Conservation (phyloP, 2,888 invertebrate genomes). For the Acrobasis suavella region DNA sequence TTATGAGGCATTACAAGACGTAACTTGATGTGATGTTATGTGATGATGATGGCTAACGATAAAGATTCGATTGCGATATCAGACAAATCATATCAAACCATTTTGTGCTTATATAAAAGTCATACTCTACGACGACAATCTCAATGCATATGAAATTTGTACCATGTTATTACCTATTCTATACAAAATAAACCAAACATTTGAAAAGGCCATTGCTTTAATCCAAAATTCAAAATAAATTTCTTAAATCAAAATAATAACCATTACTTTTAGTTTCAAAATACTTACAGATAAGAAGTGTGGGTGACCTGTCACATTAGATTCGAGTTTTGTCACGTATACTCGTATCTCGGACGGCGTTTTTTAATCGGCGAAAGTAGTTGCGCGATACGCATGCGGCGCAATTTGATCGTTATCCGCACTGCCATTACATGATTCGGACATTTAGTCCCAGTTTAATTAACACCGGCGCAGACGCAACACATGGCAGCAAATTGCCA, state of each 20-base stretch:
- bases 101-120: too few species aligned
- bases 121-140: too few species aligned
- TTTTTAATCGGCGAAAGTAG: conserved; percentile 78
- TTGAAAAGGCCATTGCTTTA: not conserved
- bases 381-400: conserved; percentile 66
- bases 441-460: conserved; percentile 40
- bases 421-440: conserved; percentile 40
- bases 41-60: conserved; percentile 16
- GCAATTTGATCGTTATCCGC: conserved; percentile 53
- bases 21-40: conserved; percentile 23
- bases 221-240: not conserved
- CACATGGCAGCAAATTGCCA: conserved; percentile 45
- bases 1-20: conserved; percentile 29
- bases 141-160: too few species aligned
- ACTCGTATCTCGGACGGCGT: conserved; percentile 53
- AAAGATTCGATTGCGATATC: not conserved
- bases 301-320: conserved; percentile 42
- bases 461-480: conserved; percentile 41
- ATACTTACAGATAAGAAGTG: not conserved
- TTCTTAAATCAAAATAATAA: not conserved
- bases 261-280: not conserved
- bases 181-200: too few species aligned
- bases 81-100: too few species aligned
- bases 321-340: conserved; percentile 57
- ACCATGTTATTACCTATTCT: too few species aligned